phyloP scores from a whole-genome alignment of 53 echinoderm and acorn worm genomes.

The Temnopleurus reevesii region DNA sequence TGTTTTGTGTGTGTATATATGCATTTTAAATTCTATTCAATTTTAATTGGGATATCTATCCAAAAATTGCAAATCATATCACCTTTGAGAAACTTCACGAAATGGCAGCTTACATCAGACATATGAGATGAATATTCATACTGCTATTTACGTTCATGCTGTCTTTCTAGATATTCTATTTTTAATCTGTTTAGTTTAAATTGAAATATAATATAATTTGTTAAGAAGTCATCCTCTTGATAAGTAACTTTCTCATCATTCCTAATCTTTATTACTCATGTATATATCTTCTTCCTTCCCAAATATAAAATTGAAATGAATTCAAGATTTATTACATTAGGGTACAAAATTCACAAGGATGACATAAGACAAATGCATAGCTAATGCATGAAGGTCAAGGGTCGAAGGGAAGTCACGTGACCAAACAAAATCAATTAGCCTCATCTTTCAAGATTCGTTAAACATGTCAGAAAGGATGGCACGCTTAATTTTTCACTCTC shows the following conservation, averaged over 20 bases:
- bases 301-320: no score
- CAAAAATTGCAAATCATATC: background rate
- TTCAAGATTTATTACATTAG: no score
- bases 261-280: no score
- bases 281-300: no score
- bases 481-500: background rate
- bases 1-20: background rate
- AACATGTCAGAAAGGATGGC: background rate
- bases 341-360: background rate
- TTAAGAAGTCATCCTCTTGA: no score
- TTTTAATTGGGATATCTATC: background rate
- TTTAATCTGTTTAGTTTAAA: no score
- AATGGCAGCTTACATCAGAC: no score
- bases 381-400: background rate
- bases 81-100: background rate
- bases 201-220: no score
- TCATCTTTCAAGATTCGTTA: background rate
- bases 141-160: no score
- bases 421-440: background rate
- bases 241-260: no score
- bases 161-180: no score
- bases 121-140: no score
- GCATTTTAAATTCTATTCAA: background rate
- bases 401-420: background rate
- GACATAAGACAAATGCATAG: background rate